phyloP scores from a whole-genome alignment of 1,140 invertebrate species.

The Musca domestica region DNA sequence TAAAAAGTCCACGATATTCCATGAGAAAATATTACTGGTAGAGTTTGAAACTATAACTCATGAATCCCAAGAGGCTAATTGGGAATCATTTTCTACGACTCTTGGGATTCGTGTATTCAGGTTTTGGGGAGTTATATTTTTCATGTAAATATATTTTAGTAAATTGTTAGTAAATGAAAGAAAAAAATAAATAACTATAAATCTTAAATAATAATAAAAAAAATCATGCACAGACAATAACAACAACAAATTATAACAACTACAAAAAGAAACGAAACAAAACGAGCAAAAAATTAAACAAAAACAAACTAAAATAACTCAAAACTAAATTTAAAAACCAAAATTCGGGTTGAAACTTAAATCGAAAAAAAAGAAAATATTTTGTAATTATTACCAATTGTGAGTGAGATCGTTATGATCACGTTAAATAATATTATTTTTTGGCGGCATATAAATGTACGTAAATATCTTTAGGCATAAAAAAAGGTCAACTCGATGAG shows the following conservation, averaged over 20 bases:
- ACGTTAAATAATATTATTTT: not conserved
- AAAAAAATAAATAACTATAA: not conserved
- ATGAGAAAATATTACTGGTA: too few species aligned
- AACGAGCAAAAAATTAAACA: not conserved
- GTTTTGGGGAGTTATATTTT: too few species aligned
- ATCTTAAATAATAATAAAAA: slow-evolving; percentile 5
- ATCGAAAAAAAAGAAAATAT: not conserved
- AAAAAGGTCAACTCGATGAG: too few species aligned
- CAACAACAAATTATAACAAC: too few species aligned
- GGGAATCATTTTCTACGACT: too few species aligned
- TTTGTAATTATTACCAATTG: slow-evolving; percentile 9
- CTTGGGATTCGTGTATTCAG: too few species aligned
- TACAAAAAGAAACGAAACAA: not conserved
- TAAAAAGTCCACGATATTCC: not conserved
- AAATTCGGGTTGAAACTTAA: not conserved
- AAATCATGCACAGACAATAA: slow-evolving; percentile 5
- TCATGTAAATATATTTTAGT: too few species aligned
- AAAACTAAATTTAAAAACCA: not conserved
- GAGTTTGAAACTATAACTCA: too few species aligned
- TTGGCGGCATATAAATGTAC: too few species aligned
- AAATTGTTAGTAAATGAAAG: not conserved
- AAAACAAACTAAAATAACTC: not conserved
- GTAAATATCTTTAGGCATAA: too few species aligned
- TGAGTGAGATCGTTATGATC: slow-evolving; percentile 20
- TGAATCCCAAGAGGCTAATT: too few species aligned